Evolutionary conservation across 2,113 vertebrate genomes (phyloP), one percentile per base, ranked within the genome.

Genomic region (Sprattus sprattus): DNA sequence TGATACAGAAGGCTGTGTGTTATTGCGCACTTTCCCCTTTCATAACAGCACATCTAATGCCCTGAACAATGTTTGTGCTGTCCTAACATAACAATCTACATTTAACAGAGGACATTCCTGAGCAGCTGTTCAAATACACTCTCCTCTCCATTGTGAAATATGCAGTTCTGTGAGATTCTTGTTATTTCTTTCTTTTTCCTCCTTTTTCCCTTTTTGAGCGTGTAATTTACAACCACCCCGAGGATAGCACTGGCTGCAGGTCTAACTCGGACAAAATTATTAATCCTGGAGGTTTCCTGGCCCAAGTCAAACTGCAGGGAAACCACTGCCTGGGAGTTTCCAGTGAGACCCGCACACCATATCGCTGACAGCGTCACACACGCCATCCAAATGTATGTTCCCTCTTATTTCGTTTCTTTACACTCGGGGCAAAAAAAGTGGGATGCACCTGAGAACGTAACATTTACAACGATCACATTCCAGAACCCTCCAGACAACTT

Each of bases 81-180:
- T 90, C 85, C 89, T 88, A 82, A 89, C 90, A 94, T 89, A 91
- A 88, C 86, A 89, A 89, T 92, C 86, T 89, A 88, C 88, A 89
- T 90, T 91, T 85, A 87, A 86, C 89, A 75, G 87, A 91, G 89
- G 92, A 89, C 89, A 85, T 90, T 89, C 87, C 85, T 85, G 85
- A 90, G 85, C 93, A 94, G 93, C 94, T 94, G 94, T 95, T 94
- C 88, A 94, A 94, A 95, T 92, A 94, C 85, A 85, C 85, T 87
- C 47, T 87, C 86, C 49, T 81, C 80, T 90, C 83, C 87, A 91
- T 91, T 91, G 91, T 92, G 91, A 91, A 91, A 92, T 87, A 90
- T 83, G 84, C 50, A 92, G 90, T 90, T 90, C 86, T 85, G 83
- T 83, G 81, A 85, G 82, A 83, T 85, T 81, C 64, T 71, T 83